These are phyloP conservation scores for Chanos chanos DNA, from an alignment of 2,797 vertebrate species.

Conservation along the genomic window DNA sequence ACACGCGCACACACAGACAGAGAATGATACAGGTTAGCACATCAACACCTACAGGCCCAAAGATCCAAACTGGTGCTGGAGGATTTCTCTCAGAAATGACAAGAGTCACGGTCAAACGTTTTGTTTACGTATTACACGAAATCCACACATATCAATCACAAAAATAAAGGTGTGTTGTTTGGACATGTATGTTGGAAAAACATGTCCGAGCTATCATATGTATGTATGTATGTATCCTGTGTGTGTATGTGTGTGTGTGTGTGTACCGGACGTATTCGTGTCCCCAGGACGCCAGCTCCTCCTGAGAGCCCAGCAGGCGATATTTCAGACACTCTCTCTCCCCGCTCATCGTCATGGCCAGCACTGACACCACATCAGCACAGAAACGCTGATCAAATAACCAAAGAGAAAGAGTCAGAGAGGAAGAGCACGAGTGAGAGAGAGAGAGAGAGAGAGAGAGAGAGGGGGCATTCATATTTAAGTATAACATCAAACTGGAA, in stretches of 20 bases:
- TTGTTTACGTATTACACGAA: no score
- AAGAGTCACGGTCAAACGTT: no score
- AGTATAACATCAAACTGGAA: no score
- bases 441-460: background rate
- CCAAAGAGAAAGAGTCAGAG: background rate
- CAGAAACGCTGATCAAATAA: slow-evolving; percentile 80
- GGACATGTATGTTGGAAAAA: background rate
- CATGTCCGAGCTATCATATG: no score
- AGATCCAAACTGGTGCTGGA: no score
- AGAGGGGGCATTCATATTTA: background rate
- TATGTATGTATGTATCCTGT: no score
- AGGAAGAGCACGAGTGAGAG: background rate
- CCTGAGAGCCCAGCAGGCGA: slow-evolving; percentile 90
- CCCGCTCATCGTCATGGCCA: slow-evolving; percentile 98
- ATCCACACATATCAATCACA: background rate
- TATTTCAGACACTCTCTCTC: slow-evolving; percentile 97
- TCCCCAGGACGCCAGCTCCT: slow-evolving; percentile 96
- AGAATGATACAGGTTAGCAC: no score
- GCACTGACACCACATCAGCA: slow-evolving; percentile 93
- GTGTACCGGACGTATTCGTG: slow-evolving; percentile 95
- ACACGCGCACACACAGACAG: no score
- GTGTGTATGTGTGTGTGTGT: background rate
- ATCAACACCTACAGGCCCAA: no score
- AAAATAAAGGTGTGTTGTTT: background rate
- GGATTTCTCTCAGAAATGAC: no score